phyloP scores from a whole-genome alignment of 2,888 invertebrate species.

The Cantharis rustica region DNA sequence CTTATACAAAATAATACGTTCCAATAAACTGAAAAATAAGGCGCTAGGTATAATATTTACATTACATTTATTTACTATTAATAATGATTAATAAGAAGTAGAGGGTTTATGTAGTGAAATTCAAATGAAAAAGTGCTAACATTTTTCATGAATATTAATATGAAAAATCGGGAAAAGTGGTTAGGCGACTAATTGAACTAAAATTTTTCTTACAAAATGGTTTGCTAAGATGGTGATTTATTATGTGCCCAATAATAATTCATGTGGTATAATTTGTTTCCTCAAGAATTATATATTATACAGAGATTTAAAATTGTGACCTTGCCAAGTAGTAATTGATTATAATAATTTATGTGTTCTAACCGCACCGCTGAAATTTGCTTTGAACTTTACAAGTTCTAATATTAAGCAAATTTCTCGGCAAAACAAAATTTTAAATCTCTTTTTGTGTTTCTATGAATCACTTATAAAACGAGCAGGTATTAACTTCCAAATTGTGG shows the following conservation, averaged over 20 bases:
- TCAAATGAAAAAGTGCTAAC: too few species aligned
- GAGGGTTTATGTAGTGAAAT: too few species aligned
- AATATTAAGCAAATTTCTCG: not conserved
- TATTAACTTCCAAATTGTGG: not conserved
- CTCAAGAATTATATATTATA: not conserved
- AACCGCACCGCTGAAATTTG: not conserved
- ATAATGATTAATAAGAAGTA: too few species aligned
- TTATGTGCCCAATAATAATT: not conserved
- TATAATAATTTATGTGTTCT: not conserved
- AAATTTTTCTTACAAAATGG: not conserved
- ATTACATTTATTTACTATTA: not conserved
- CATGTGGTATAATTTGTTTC: not conserved
- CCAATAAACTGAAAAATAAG: not conserved
- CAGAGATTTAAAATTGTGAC: not conserved
- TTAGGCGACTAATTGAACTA: not conserved
- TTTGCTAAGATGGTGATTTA: not conserved
- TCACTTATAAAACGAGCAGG: not conserved
- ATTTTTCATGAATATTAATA: too few species aligned
- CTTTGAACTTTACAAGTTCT: not conserved
- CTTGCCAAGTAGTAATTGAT: not conserved
- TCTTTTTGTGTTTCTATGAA: not conserved
- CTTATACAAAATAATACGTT: not conserved
- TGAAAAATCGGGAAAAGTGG: not conserved
- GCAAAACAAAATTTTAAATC: not conserved
- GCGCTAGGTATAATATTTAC: not conserved